Evolutionary conservation across 1,140 invertebrate species (phyloP).

Genomic region (Muscidifurax raptorellus): DNA sequence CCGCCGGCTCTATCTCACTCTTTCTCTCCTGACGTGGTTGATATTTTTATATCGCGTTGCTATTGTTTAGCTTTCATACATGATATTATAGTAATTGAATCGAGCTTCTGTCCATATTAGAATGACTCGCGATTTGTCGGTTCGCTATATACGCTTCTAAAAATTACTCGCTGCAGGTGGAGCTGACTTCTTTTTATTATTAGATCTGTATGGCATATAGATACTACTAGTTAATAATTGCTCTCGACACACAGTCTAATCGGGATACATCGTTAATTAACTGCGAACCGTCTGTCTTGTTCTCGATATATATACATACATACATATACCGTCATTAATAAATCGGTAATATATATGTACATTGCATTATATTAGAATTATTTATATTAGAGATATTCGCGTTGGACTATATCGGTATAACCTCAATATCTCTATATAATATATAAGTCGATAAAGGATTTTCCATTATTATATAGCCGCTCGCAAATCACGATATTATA

Average conservation of each 20-base stretch:
- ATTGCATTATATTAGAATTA: not conserved
- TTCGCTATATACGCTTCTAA: no score
- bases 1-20: not conserved
- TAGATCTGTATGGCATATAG: no score
- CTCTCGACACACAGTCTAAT: not conserved
- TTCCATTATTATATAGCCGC: not conserved
- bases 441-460: not conserved
- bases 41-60: not conserved
- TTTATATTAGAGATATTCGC: no score
- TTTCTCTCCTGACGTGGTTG: not conserved
- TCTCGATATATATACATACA: not conserved
- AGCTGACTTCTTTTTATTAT: no score
- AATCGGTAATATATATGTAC: not conserved
- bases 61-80: not conserved
- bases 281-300: no score
- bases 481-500: no score
- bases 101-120: not conserved
- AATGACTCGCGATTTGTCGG: not conserved
- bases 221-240: no score
- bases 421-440: no score
- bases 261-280: not conserved
- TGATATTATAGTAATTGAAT: constrained; percentile 12
- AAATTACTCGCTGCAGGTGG: no score
- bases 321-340: not conserved
- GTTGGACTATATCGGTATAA: no score